These are phyloP conservation scores for Ahaetulla prasina DNA, from an alignment of 2,113 vertebrate species.

Conservation along the genomic window DNA sequence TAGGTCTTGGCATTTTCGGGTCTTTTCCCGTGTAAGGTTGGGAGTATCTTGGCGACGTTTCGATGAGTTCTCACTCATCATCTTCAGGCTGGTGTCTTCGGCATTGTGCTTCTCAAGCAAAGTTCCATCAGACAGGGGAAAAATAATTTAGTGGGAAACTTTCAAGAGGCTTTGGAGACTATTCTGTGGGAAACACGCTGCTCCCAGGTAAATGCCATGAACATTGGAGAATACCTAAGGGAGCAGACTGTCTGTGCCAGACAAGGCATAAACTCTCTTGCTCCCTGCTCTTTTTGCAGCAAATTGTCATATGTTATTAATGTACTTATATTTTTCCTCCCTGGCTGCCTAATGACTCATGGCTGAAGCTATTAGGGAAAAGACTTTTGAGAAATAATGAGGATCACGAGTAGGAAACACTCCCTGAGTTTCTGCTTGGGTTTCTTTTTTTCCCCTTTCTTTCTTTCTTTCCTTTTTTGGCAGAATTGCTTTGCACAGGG, in stretches of 20 bases:
- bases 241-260: not conserved
- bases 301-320: conserved; percentile 3
- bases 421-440: not conserved
- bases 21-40: too few relatives aligned
- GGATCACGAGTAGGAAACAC: not conserved
- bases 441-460: not conserved
- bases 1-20: too few relatives aligned
- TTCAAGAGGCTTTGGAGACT: not conserved
- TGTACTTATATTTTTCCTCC: not conserved
- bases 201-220: not conserved
- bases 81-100: too few relatives aligned
- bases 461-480: not conserved
- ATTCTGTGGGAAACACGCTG: not conserved
- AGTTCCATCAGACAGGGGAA: not conserved
- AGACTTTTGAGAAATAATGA: not conserved
- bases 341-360: conserved; percentile 10
- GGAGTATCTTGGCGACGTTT: too few relatives aligned
- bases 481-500: not conserved
- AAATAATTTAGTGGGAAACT: not conserved
- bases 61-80: too few relatives aligned
- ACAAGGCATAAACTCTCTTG: not conserved
- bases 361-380: not conserved
- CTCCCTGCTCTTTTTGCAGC: not conserved
- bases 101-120: too few relatives aligned
- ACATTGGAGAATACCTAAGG: not conserved